Base-by-base conservation (phyloP, 2,113 vertebrate species). In the Neogobius melanostomus region DNA sequence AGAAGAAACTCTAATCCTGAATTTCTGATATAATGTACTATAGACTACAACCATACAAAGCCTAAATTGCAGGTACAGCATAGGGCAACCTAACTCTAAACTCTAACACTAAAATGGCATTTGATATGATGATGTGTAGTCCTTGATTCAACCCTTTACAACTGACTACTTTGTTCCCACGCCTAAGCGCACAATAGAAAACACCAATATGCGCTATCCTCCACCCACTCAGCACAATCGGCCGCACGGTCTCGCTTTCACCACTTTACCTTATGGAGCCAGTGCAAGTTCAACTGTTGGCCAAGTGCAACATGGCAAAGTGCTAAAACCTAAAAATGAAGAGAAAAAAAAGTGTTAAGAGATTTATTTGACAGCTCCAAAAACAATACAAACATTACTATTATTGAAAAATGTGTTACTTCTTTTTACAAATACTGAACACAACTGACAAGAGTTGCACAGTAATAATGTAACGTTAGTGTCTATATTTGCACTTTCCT, bases 241-340 rank as follows among this genome's bases (percentile, higher is more conserved):
- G n/a, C 11, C 45, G 4, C 49, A 42, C 14, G 62, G 4, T n/a
- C 49, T 44, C 67, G 63, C 8, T 62, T 56, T 69, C 50, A 1
- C 4, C 45, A 56, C 2, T 36, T 85, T 92, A 99, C 98, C 97
- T 99, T 99, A 92, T 99, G 98, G 70, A 98, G 92, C 98, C 98
- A 99, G 92, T 99, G 95, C 67, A 99, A 90, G 88, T 98, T 97
- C 93, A 99, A 87, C 89, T 99, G 97, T 80, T 99, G 97, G 45
- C 98, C 97, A 82, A 96, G 94, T 15, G 94, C 94, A 11, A 99
- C 87, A 85, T 99, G 97, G 75, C 97, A 98, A 71, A 99, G 92
- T 36, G 96, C 95, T 87, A 99, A 91, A 89, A 98, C 91, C 97
- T 99, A 64, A 21, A 86, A n/a, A 71, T 8, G 28, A 5, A 69